These are phyloP conservation scores for Rhabdomys pumilio DNA, from an alignment of 2,797 vertebrate genomes.

Conservation along the genomic window DNA sequence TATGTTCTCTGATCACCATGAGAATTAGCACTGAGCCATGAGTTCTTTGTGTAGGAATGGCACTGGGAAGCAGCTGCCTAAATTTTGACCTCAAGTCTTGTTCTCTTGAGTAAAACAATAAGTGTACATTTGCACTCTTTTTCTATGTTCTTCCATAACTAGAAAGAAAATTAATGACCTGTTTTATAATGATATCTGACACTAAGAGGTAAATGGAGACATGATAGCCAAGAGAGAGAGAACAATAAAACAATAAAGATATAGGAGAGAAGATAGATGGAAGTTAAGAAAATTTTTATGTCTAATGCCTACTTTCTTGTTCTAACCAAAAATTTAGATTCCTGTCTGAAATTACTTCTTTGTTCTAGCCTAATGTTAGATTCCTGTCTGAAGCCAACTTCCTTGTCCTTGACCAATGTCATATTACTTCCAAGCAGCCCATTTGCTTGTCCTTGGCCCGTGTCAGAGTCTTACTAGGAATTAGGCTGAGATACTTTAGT, in stretches of 20 bases:
- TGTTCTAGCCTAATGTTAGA: too few relatives aligned
- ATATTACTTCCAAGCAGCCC: too few relatives aligned
- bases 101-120: neutral
- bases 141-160: neutral
- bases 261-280: neutral
- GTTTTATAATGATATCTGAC: neutral
- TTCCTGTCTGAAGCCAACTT: too few relatives aligned
- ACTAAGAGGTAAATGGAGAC: neutral
- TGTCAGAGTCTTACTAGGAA: too few relatives aligned
- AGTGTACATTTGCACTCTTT: neutral
- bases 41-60: accelerated
- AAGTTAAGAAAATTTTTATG: neutral
- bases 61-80: accelerated
- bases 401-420: too few relatives aligned
- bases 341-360: too few relatives aligned
- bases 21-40: accelerated
- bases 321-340: too few relatives aligned
- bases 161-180: neutral
- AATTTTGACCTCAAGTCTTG: neutral
- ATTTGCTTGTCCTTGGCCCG: too few relatives aligned
- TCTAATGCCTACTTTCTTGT: too few relatives aligned
- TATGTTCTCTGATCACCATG: neutral
- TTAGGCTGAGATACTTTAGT: too few relatives aligned
- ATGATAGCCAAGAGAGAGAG: neutral
- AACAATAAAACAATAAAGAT: neutral